These are phyloP conservation scores for Eleginops maclovinus DNA, from an alignment of 2,113 vertebrate genomes.

Conservation along the genomic window DNA sequence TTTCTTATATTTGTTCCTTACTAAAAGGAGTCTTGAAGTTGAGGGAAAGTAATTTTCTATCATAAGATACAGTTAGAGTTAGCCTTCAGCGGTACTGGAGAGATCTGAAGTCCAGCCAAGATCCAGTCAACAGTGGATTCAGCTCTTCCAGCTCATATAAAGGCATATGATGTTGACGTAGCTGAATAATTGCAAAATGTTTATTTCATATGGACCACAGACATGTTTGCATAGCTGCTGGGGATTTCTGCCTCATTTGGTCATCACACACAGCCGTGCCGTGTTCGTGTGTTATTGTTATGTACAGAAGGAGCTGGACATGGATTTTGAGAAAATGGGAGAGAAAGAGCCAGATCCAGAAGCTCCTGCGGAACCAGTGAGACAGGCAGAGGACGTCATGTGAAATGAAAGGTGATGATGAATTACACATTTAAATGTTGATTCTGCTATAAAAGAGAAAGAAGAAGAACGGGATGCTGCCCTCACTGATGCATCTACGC, in stretches of 20 bases:
- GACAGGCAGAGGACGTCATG: not conserved
- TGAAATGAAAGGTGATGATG: conserved; percentile 24
- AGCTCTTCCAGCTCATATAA: conserved; percentile 53
- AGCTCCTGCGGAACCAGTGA: conserved; percentile 21
- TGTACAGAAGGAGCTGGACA: conserved; percentile 45
- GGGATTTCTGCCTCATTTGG: conserved; percentile 77
- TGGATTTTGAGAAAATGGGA: conserved; percentile 39
- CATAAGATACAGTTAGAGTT: not conserved
- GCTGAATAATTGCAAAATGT: conserved; percentile 71
- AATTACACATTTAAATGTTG: conserved; percentile 4
- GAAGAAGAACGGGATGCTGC: conserved; percentile 8
- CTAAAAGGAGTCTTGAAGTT: not conserved
- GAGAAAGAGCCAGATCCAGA: conserved; percentile 37
- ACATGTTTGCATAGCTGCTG: conserved; percentile 75
- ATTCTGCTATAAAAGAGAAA: not conserved
- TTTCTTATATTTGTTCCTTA: not conserved
- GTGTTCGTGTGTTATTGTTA: conserved; percentile 52
- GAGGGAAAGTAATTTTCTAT: not conserved
- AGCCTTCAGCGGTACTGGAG: not conserved
- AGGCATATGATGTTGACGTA: conserved; percentile 67
- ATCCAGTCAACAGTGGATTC: conserved; percentile 36
- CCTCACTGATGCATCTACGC: conserved; percentile 26
- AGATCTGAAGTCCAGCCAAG: conserved; percentile 21
- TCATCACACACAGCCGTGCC: conserved; percentile 52
- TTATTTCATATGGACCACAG: conserved; percentile 70